Base-by-base conservation (phyloP, 37 sponge, comb jelly and placozoan genomes). In the Lycopodina hypogea region DNA sequence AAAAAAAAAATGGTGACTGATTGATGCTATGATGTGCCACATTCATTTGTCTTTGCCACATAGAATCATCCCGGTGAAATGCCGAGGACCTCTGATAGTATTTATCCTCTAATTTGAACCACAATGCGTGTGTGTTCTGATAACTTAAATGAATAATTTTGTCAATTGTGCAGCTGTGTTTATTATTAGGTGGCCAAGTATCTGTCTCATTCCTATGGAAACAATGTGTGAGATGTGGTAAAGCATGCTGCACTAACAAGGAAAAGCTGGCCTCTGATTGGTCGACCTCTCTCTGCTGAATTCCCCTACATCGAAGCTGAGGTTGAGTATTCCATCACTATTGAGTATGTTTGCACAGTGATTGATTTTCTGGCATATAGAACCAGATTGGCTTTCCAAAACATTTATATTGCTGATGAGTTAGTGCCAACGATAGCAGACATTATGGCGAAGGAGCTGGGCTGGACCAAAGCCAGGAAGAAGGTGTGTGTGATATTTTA, bases 271-370 rank as follows among this genome's bases (percentile, higher is more conserved):
- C 99, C 99, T 0, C 81, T 99, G 33, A 85, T 94, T 14, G 99
- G 99, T 2, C 62, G 58, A 37, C 73, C 86, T n/a, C 82, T 99
- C 14, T 88, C 88, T 22, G 75, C 89, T 0, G 96, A 96, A 75
- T 94, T 94, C 75, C 99, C 99, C 15, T 99, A 96, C 86, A 92
- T 99, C 37, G 99, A 99, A 64, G 95, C 94, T 21, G 97, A 99
- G 72, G 93, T 99, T 45, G 69, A 72, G 80, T 94, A 96, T 56
- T 93, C 94, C 1, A 78, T 99, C 22, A n/a, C n/a, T n/a, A 81
- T 71, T 73, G 99, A 99, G 85, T 96, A 96, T 58, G 96, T 95
- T 9, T 87, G 90, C 66, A 94, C 93, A 23, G 95, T 79, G 3
- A 75, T 87, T 8, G 99, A 99, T 64, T 89, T 99, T 12, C 66